Evolutionary conservation across 2,888 invertebrate species (phyloP), one percentile per base, ranked within the genome.

Genomic region (Caenorhabditis angaria): DNA sequence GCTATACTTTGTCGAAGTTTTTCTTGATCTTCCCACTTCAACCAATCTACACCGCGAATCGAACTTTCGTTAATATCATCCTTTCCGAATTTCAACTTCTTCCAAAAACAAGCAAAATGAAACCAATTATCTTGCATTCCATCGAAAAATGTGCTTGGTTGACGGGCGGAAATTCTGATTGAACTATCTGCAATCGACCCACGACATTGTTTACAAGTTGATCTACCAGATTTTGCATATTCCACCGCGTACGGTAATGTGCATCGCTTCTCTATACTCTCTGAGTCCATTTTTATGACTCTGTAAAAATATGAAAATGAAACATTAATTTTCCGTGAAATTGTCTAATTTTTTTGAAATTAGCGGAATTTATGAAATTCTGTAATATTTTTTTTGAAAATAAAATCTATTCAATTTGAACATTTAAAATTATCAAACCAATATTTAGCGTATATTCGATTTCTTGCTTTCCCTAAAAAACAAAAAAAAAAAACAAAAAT

Each of bases 71-170:
- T 85, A 27, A 85, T 82, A 5, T 75, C 65, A 41, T 72, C 62
- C 25, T 57, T 58, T 0, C 67, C 61, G 27, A 66, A 64, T 28
- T 69, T 60, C 25, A 88, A 4, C 25, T 83, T 69, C 50, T 86
- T 85, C 88, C 89, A 90, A 76, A 90, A 90, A 75, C 90, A 90
- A 2, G 80, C 77, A 73, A 83, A 88, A 78, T 90, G 90, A 75
- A 86, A 88, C 83, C 84, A 85, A 29, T 76, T 81, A 53, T 85
- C 84, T 27, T 82, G 82, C n/a, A 76, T 63, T 4, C 86, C 83
- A 63, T 86, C 86, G 60, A 82, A 84, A 60, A 79, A 82, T 3
- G 62, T 56, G n/a, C 78, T 75, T 18, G 65, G 81, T 47, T 76
- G 77, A 14, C 80, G 65, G 4, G 72, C 65, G 0, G 81, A 73